Percentiles rank a stretch among this genome's conserved stretches.
These are phyloP conservation scores for Noctua comes DNA, from an alignment of 2,888 invertebrate genomes.

Conservation along the genomic window DNA sequence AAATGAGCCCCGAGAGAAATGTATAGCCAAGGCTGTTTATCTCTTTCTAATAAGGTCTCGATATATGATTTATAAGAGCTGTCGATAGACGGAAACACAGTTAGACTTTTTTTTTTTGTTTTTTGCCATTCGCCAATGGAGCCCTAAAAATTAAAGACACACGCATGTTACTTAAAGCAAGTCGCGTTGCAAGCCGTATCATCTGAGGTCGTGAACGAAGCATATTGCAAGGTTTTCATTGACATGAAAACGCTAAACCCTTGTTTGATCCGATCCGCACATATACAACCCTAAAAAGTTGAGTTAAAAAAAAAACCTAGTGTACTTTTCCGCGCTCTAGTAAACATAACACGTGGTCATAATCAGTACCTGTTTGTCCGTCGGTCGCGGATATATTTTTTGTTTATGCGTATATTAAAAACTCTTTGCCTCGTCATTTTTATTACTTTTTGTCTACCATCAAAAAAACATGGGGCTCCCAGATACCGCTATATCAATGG, in stretches of 20 bases:
- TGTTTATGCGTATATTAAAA: background rate
- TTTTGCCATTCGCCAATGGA: no score
- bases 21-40: no score
- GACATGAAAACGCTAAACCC: background rate
- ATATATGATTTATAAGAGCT: no score
- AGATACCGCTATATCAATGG: background rate
- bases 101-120: no score
- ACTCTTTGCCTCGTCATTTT: background rate
- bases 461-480: slow-evolving; percentile 8
- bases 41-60: no score
- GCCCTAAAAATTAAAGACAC: no score
- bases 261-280: background rate
- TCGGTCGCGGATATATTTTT: slow-evolving; percentile 18
- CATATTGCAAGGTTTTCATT: background rate
- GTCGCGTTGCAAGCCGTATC: no score
- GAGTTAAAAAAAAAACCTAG: background rate
- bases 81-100: no score
- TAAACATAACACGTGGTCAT: background rate
- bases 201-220: background rate
- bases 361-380: background rate
- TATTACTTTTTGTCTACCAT: slow-evolving; percentile 5
- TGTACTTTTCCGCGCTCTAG: background rate
- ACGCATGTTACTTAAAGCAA: no score
- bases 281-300: background rate
- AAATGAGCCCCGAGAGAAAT: no score